Evolutionary conservation across 2,888 invertebrate genomes (phyloP).

Genomic region (Nebria salina): DNA sequence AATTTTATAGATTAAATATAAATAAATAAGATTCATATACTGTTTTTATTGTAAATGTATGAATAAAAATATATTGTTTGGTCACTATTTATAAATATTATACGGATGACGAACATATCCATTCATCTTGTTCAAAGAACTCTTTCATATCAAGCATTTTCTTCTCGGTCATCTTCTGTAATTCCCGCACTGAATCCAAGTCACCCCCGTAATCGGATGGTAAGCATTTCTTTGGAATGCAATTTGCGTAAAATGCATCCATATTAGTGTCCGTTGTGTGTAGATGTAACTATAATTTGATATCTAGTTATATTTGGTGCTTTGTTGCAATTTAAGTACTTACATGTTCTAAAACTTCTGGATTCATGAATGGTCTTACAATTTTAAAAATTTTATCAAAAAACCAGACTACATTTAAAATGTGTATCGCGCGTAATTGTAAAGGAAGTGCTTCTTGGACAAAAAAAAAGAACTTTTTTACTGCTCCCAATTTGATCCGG

Average conservation of each 20-base stretch:
- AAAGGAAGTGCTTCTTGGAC: constrained; percentile 76
- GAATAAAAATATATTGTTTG: neutral
- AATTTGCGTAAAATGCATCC: constrained; percentile 67
- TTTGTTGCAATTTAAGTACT: constrained; percentile 12
- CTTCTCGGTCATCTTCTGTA: constrained; percentile 23
- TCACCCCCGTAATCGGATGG: constrained; percentile 73
- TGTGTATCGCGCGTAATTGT: constrained; percentile 72
- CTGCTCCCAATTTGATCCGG: constrained; percentile 53
- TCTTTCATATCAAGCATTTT: constrained; percentile 35
- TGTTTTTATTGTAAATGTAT: neutral
- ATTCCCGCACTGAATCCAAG: constrained; percentile 53
- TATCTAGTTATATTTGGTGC: neutral
- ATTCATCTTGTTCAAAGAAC: constrained; percentile 34
- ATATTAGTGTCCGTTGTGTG: constrained; percentile 68
- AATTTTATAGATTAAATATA: constrained; percentile 42
- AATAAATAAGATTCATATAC: constrained; percentile 3
- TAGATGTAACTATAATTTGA: constrained; percentile 67
- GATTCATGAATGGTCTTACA: constrained; percentile 63
- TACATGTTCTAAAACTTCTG: constrained; percentile 62
- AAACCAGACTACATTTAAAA: constrained; percentile 68
- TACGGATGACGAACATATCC: neutral
- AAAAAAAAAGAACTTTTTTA: constrained; percentile 74
- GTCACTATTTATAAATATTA: neutral
- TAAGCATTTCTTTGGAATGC: constrained; percentile 67
- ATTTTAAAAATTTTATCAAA: constrained; percentile 64